A percentile compares a stretch with the other conserved stretches of the same genome.
These are phyloP conservation scores for Philypnodon macrostomus DNA, from an alignment of 2,797 vertebrate genomes.

Conservation along the genomic window DNA sequence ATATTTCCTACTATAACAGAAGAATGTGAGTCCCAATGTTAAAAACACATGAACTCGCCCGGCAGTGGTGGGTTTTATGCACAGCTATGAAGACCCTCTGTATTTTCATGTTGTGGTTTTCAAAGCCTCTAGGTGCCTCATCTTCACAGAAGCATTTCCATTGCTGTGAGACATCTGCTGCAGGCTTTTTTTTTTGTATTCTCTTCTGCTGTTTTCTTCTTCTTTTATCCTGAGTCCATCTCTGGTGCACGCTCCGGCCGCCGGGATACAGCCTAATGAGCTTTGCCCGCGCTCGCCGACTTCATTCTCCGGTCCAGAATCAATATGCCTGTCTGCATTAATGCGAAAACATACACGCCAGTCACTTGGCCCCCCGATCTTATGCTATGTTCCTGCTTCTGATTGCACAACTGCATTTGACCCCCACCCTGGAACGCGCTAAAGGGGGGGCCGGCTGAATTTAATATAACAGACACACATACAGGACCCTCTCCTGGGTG, in stretches of 20 bases:
- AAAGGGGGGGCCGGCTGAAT: slow-evolving; percentile 33
- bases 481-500: slow-evolving; percentile 14
- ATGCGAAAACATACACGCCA: slow-evolving; percentile 57
- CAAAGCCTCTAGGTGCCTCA: slow-evolving; percentile 4
- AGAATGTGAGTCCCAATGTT: background rate
- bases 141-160: slow-evolving; percentile 18
- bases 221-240: slow-evolving; percentile 13
- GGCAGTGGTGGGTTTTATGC: background rate
- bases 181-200: background rate
- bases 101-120: background rate
- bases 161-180: slow-evolving; percentile 23
- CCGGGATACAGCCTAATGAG: slow-evolving; percentile 56
- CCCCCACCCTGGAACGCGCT: slow-evolving; percentile 4
- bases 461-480: slow-evolving; percentile 33
- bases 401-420: slow-evolving; percentile 28
- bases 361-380: slow-evolving; percentile 44
- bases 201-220: background rate
- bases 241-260: slow-evolving; percentile 11
- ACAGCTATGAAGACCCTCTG: background rate
- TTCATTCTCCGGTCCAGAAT: slow-evolving; percentile 59
- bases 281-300: slow-evolving; percentile 45
- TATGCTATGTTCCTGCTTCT: slow-evolving; percentile 45
- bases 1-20: background rate
- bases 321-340: slow-evolving; percentile 64
- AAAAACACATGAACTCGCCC: background rate